These are phyloP conservation scores for Bicyclus anynana DNA, from an alignment of 1,140 invertebrate species.

Conservation along the genomic window DNA sequence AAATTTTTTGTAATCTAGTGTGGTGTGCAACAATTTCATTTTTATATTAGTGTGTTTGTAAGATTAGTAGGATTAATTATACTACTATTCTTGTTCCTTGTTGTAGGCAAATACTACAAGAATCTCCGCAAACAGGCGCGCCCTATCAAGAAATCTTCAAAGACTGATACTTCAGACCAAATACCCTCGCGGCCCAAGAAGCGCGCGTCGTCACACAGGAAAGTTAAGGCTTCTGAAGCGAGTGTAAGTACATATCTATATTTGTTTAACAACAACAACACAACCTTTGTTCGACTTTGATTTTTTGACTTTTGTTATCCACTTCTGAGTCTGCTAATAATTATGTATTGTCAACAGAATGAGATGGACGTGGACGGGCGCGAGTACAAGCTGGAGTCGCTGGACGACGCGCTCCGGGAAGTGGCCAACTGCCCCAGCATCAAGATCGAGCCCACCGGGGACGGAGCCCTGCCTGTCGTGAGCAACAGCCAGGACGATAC, in stretches of 20 bases:
- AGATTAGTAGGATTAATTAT: too few species aligned
- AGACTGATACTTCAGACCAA: constrained; percentile 54
- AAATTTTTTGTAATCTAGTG: too few species aligned
- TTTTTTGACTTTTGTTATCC: too few species aligned
- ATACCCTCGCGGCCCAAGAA: constrained; percentile 70
- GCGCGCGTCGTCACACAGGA: constrained; percentile 58
- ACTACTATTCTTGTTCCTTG: too few species aligned
- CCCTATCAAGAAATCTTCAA: constrained; percentile 53
- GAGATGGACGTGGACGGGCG: constrained; percentile 61
- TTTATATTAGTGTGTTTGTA: too few species aligned
- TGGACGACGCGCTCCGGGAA: constrained; percentile 49
- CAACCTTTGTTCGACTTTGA: too few species aligned
- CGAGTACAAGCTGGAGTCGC: constrained; percentile 50
- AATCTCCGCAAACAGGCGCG: constrained; percentile 64
- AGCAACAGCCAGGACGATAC: constrained; percentile 60
- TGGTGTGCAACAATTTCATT: too few species aligned
- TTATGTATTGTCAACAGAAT: constrained; percentile 33
- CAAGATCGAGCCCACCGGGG: constrained; percentile 56
- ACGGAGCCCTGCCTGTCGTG: constrained; percentile 43
- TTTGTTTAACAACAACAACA: too few species aligned
- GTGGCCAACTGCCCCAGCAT: constrained; percentile 58
- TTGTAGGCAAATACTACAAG: constrained; percentile 67
- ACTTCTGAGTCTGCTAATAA: too few species aligned
- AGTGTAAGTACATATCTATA: constrained; percentile 13
- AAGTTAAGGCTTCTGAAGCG: constrained; percentile 52